Conservation (phyloP, 2,888 invertebrate genomes). For the Carpatolechia fugitivella region DNA sequence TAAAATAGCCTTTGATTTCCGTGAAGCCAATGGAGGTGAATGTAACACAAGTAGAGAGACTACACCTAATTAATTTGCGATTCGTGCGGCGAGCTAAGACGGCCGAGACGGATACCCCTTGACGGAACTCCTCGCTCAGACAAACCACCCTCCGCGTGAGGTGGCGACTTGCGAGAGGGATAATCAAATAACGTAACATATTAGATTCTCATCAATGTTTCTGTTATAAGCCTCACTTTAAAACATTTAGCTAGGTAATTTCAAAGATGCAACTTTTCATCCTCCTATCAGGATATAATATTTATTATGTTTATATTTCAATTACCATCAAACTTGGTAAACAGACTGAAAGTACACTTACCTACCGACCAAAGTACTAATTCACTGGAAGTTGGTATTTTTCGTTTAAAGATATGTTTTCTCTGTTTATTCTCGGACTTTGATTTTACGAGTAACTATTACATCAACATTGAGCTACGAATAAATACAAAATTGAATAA, state of each 20-base stretch:
- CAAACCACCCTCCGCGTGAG: slow-evolving; percentile 47
- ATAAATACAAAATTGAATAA: no score
- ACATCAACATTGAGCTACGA: no score
- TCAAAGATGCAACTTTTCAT: no score
- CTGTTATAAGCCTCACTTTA: neutral
- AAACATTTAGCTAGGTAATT: neutral
- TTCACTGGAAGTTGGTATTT: no score
- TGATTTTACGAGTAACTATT: no score
- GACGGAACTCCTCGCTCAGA: slow-evolving; percentile 42
- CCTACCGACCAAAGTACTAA: no score
- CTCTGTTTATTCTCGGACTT: no score
- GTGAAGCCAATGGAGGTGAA: neutral
- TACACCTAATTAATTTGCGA: slow-evolving; percentile 65
- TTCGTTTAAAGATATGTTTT: no score
- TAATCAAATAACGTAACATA: slow-evolving; percentile 58
- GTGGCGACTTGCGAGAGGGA: slow-evolving; percentile 50
- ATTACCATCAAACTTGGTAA: no score
- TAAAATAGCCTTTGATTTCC: neutral
- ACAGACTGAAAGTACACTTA: no score
- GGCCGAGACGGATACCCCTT: slow-evolving; percentile 42
- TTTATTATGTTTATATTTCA: no score
- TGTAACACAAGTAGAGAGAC: slow-evolving; percentile 22
- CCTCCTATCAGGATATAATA: no score
- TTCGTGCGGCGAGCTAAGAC: slow-evolving; percentile 46
- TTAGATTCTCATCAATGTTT: slow-evolving; percentile 3